phyloP scores from a whole-genome alignment of 1,140 invertebrate species.

The Atta colombica region DNA sequence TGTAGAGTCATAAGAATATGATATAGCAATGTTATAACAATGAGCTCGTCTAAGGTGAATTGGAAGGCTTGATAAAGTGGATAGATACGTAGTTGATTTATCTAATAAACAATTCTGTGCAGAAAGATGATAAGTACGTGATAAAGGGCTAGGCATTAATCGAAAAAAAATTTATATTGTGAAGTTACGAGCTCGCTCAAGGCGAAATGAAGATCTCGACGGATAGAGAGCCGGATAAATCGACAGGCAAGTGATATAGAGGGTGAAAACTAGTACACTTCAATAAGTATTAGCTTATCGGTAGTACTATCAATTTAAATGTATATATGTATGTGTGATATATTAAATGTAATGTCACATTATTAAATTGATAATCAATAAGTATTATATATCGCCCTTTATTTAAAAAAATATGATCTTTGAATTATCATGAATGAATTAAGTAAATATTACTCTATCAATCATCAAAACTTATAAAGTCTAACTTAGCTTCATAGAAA shows the following conservation, averaged over 20 bases:
- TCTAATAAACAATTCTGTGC: constrained; percentile 20
- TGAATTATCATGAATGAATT: too few species aligned
- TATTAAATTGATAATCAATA: not conserved
- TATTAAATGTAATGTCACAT: not conserved
- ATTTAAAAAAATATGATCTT: too few species aligned
- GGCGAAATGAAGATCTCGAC: constrained; percentile 28
- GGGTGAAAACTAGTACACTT: constrained; percentile 5
- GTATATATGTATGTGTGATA: not conserved
- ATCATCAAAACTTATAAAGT: too few species aligned
- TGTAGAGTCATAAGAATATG: not conserved
- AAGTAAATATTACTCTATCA: too few species aligned
- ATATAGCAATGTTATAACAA: not conserved
- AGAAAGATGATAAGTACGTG: not conserved
- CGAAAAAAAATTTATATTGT: constrained; percentile 29
- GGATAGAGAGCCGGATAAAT: not conserved
- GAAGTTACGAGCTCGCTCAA: constrained; percentile 6
- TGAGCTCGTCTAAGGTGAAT: constrained; percentile 4
- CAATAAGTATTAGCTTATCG: not conserved
- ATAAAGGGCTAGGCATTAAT: not conserved
- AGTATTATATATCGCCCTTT: not conserved
- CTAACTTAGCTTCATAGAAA: too few species aligned
- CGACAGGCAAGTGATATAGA: not conserved
- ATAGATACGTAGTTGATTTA: constrained; percentile 1
- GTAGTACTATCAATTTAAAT: not conserved
- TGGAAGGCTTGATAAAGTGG: not conserved